These are phyloP conservation scores for Chirona hameri DNA, from an alignment of 2,888 invertebrate species.

Conservation along the genomic window DNA sequence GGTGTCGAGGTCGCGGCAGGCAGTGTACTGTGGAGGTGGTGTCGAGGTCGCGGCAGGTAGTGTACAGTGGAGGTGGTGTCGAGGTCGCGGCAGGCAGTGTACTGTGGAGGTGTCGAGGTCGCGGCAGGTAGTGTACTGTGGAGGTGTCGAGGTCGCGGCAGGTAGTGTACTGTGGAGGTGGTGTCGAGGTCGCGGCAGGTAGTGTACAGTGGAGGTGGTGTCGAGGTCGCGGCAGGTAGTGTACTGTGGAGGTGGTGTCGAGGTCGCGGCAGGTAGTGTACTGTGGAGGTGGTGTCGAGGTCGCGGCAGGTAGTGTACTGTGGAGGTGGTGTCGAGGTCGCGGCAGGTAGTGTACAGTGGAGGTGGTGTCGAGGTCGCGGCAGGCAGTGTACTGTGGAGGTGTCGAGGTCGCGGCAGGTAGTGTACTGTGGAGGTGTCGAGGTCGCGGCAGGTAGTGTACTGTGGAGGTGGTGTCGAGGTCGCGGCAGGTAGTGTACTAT, in stretches of 20 bases:
- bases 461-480: slow-evolving; percentile 82
- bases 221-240: slow-evolving; percentile 80
- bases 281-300: slow-evolving; percentile 80
- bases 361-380: slow-evolving; percentile 83
- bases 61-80: slow-evolving; percentile 80
- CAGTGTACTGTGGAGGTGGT: too few species aligned
- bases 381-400: slow-evolving; percentile 75
- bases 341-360: slow-evolving; percentile 76
- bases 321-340: too few species aligned
- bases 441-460: slow-evolving; percentile 85
- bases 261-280: slow-evolving; percentile 76
- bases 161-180: slow-evolving; percentile 64
- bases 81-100: slow-evolving; percentile 76
- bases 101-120: too few species aligned
- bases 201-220: slow-evolving; percentile 75
- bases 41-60: too few species aligned
- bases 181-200: too few species aligned
- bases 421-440: slow-evolving; percentile 79
- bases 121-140: slow-evolving; percentile 76
- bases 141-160: slow-evolving; percentile 86
- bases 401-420: too few species aligned
- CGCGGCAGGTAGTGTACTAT: too few species aligned
- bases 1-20: slow-evolving; percentile 86
- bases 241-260: too few species aligned
- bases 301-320: slow-evolving; percentile 76